phyloP scores from a whole-genome alignment of 2,888 invertebrate species.

The Cryptosula pallasiana region DNA sequence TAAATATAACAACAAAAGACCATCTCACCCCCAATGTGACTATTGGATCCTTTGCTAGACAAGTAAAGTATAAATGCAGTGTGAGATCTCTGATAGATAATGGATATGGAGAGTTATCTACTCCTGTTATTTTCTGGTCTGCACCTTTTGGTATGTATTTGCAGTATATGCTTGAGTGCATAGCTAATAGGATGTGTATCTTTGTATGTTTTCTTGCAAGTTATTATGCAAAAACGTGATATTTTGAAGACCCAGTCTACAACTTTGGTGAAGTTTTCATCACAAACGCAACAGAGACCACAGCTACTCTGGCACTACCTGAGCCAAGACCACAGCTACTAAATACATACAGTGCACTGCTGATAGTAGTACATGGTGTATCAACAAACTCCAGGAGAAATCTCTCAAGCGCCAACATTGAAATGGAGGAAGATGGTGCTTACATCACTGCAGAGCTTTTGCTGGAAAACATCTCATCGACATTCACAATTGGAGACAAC shows the following conservation, averaged over 20 bases:
- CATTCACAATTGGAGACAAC: constrained; percentile 75
- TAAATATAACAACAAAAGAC: background rate
- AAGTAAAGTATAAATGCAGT: background rate
- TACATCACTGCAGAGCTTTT: background rate
- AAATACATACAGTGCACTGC: too few relatives aligned
- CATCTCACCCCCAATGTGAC: background rate
- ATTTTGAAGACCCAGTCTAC: too few relatives aligned
- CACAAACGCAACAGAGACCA: too few relatives aligned
- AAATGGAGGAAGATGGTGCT: background rate
- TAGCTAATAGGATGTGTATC: too few relatives aligned
- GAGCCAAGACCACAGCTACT: too few relatives aligned
- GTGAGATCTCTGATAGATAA: background rate
- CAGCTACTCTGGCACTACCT: too few relatives aligned
- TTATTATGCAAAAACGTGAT: too few relatives aligned
- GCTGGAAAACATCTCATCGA: background rate
- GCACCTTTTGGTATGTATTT: background rate
- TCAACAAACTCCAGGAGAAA: background rate
- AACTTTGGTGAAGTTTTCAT: too few relatives aligned
- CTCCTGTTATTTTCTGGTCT: background rate
- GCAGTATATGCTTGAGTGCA: too few relatives aligned
- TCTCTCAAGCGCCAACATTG: background rate
- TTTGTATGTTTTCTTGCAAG: too few relatives aligned
- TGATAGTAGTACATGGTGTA: too few relatives aligned
- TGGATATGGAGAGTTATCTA: background rate
- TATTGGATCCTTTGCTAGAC: background rate